Conservation (phyloP, 2,888 invertebrate species). For the Ferrisia virgata region DNA sequence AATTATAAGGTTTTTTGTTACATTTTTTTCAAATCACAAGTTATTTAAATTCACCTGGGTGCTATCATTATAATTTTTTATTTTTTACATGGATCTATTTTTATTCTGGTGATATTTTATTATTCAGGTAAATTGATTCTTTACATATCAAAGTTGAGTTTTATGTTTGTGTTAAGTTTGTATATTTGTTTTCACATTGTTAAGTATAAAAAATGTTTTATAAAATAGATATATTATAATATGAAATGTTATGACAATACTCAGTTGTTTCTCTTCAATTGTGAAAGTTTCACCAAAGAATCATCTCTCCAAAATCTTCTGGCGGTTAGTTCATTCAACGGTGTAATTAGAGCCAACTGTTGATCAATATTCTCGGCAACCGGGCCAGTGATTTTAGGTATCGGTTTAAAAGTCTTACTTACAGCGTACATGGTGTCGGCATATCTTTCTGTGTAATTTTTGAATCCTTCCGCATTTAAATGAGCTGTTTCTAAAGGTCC, state of each 20-base stretch:
- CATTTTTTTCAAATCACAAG: neutral
- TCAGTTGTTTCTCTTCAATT: conserved; percentile 70
- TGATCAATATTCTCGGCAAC: conserved; percentile 66
- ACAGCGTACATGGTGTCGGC: conserved; percentile 61
- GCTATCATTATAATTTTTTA: neutral
- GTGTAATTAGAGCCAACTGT: conserved; percentile 70
- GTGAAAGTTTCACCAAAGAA: conserved; percentile 73
- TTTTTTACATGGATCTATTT: neutral
- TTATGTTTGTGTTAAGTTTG: neutral
- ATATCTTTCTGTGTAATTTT: conserved; percentile 63
- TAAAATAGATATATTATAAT: neutral
- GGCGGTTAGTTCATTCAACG: conserved; percentile 69
- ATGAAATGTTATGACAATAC: conserved; percentile 48
- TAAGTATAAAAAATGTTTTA: neutral
- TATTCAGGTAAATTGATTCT: neutral
- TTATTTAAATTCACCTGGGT: neutral
- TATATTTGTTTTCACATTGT: neutral
- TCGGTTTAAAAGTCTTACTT: conserved; percentile 71
- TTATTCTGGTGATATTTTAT: neutral
- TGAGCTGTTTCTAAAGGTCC: conserved; percentile 92
- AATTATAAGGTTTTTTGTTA: neutral
- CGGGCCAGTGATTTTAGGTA: conserved; percentile 70
- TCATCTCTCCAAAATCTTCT: conserved; percentile 79
- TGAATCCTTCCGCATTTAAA: conserved; percentile 82
- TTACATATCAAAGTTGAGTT: conserved; percentile 22